phyloP scores from a whole-genome alignment of 2,888 invertebrate genomes.

The Podabrus alpinus region DNA sequence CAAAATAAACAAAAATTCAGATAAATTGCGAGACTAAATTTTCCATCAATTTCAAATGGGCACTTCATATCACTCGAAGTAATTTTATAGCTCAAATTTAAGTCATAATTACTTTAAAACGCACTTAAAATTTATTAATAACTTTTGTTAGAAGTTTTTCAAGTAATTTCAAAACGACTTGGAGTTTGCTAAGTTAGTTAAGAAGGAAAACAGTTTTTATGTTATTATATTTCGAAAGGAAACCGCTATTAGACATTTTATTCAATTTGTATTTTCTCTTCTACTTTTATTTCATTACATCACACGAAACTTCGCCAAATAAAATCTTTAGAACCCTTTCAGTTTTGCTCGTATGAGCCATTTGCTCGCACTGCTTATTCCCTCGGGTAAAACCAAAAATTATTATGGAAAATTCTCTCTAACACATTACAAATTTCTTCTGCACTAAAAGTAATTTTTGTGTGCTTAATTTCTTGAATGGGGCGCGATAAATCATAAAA shows the following conservation, averaged over 20 bases:
- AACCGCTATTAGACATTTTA: neutral
- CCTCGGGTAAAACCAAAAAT: neutral
- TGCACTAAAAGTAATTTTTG: too few species aligned
- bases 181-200: neutral
- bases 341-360: neutral
- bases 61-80: neutral
- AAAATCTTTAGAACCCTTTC: neutral
- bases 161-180: neutral
- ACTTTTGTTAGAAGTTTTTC: neutral
- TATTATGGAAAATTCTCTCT: neutral
- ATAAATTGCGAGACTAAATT: neutral
- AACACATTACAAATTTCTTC: neutral
- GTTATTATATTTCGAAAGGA: neutral
- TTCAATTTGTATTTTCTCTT: neutral
- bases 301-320: neutral
- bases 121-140: neutral
- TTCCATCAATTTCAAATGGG: neutral
- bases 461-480: too few species aligned
- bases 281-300: neutral
- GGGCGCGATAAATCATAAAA: too few species aligned
- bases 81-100: neutral
- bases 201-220: neutral
- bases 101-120: neutral
- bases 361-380: neutral
- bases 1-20: neutral